Evolutionary conservation across 2,888 invertebrate genomes (phyloP).

Genomic region (Parochlus steinenii): DNA sequence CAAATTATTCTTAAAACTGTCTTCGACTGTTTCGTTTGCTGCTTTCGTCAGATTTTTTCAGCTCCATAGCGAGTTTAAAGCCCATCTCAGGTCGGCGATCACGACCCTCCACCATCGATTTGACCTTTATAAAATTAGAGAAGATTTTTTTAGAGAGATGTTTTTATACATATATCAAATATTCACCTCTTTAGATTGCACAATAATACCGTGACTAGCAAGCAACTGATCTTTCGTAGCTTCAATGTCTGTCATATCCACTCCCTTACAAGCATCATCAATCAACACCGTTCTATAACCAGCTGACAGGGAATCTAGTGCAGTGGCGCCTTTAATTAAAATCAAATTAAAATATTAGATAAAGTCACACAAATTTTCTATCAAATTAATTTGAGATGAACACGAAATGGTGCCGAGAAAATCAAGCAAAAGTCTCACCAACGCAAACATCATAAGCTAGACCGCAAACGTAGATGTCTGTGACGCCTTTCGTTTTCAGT

Average conservation of each 20-base stretch:
- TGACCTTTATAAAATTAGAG: slow-evolving; percentile 38
- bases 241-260: slow-evolving; percentile 70
- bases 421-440: slow-evolving; percentile 33
- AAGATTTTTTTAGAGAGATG: slow-evolving; percentile 13
- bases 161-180: slow-evolving; percentile 8
- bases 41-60: slow-evolving; percentile 39
- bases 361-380: slow-evolving; percentile 5
- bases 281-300: slow-evolving; percentile 79
- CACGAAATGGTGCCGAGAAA: neutral
- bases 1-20: slow-evolving; percentile 6
- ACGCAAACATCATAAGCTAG: slow-evolving; percentile 93
- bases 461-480: slow-evolving; percentile 89
- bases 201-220: slow-evolving; percentile 62
- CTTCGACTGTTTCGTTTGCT: slow-evolving; percentile 8
- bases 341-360: slow-evolving; percentile 5
- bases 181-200: slow-evolving; percentile 53
- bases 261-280: slow-evolving; percentile 83
- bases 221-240: slow-evolving; percentile 60
- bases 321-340: slow-evolving; percentile 52
- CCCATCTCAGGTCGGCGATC: slow-evolving; percentile 79
- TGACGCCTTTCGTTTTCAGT: slow-evolving; percentile 60
- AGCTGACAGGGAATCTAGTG: slow-evolving; percentile 73
- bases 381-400: slow-evolving; percentile 1
- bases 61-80: slow-evolving; percentile 72
- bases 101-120: slow-evolving; percentile 72